phyloP scores from a whole-genome alignment of 2,797 vertebrate genomes.

The Syndactyla subalaris region DNA sequence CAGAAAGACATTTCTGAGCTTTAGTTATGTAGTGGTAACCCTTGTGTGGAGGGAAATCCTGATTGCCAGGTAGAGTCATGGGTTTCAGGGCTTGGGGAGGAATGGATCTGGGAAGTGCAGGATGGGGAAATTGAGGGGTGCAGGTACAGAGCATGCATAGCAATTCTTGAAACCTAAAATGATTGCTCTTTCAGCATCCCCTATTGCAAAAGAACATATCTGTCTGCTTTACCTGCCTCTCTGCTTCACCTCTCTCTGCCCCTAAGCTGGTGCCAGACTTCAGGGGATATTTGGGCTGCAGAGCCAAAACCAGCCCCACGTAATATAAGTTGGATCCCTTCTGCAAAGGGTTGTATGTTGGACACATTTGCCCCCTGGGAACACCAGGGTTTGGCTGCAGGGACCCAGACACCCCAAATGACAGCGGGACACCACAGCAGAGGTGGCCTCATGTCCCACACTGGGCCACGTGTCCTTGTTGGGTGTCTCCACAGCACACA shows the following conservation, averaged over 20 bases:
- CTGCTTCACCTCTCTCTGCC: background rate
- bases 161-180: background rate
- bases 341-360: background rate
- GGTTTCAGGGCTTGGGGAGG: background rate
- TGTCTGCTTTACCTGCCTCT: background rate
- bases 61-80: background rate
- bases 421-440: fast-evolving
- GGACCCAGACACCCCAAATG: no score
- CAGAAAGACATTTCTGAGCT: background rate
- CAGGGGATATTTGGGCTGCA: no score
- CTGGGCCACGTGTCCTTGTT: fast-evolving
- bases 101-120: background rate
- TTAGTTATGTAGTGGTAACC: background rate
- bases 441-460: fast-evolving
- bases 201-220: fast-evolving
- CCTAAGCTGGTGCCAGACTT: background rate
- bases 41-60: background rate
- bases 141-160: background rate
- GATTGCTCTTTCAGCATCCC: background rate
- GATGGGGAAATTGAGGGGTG: fast-evolving
- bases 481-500: background rate
- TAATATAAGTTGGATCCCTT: fast-evolving
- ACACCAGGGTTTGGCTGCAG: background rate
- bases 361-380: fast-evolving
- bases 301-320: background rate